Percentiles rank a stretch among this genome's conserved stretches.
Evolutionary conservation across 1,140 invertebrate species (phyloP).

Genomic region (Pseudomyrmex sp.): DNA sequence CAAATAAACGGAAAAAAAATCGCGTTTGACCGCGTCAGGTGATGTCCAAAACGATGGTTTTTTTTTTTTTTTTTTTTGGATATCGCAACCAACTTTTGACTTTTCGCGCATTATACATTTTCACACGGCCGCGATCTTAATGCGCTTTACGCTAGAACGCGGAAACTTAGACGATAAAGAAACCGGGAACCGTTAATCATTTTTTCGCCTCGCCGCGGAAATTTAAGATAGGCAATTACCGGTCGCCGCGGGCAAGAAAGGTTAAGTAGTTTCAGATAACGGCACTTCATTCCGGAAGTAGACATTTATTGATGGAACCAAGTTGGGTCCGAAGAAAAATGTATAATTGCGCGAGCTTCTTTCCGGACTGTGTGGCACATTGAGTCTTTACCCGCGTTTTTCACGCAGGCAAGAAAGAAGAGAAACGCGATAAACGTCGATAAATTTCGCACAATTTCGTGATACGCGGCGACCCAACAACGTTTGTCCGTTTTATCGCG

Average conservation of each 20-base stretch:
- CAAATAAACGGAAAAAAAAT: too few species aligned
- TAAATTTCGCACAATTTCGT: conserved; percentile 41
- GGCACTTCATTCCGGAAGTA: conserved; percentile 55
- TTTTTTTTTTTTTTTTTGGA: too few species aligned
- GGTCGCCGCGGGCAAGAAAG: conserved; percentile 42
- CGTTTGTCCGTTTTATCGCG: conserved; percentile 39
- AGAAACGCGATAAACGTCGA: conserved; percentile 17
- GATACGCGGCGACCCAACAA: conserved; percentile 5
- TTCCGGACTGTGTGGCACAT: conserved; percentile 29
- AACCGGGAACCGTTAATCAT: conserved; percentile 49
- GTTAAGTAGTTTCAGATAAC: conserved; percentile 61
- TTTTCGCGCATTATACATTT: background rate
- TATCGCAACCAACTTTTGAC: too few species aligned
- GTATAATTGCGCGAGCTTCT: conserved; percentile 49
- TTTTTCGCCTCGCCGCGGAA: conserved; percentile 52
- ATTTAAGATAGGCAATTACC: conserved; percentile 60
- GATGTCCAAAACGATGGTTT: too few species aligned
- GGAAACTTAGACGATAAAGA: conserved; percentile 55
- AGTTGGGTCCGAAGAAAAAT: conserved; percentile 40
- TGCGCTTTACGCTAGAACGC: conserved; percentile 13
- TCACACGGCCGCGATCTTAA: conserved; percentile 37
- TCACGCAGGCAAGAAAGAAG: background rate
- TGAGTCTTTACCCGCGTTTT: conserved; percentile 34
- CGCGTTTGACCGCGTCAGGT: too few species aligned
- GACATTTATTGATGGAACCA: conserved; percentile 58